phyloP scores from a whole-genome alignment of 2,113 vertebrate species.

The Ammodramus savannarum region DNA sequence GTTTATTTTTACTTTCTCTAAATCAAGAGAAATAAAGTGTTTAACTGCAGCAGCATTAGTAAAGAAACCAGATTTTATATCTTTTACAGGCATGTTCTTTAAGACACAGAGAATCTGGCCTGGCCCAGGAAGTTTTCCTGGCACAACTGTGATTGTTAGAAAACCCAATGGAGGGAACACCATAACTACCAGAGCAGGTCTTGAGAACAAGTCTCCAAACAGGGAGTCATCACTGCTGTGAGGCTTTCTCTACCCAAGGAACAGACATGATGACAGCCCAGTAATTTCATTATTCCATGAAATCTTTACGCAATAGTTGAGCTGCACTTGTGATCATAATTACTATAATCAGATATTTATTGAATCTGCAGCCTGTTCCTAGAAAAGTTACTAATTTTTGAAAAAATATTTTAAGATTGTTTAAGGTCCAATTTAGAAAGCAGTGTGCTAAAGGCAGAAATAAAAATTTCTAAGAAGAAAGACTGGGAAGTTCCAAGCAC shows the following conservation, averaged over 20 bases:
- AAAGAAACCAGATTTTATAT: neutral
- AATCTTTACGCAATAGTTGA: neutral
- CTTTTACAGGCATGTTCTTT: neutral
- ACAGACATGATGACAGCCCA: neutral
- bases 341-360: neutral
- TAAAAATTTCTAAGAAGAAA: neutral
- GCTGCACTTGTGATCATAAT: neutral
- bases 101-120: neutral
- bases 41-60: neutral
- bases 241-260: neutral
- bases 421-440: neutral
- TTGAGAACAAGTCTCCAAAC: neutral
- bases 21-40: neutral
- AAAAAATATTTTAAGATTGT: neutral
- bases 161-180: neutral
- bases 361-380: neutral
- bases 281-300: neutral
- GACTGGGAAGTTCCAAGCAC: neutral
- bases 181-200: neutral
- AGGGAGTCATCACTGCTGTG: neutral
- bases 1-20: neutral
- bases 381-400: neutral
- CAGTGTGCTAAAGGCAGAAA: neutral
- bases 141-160: neutral
- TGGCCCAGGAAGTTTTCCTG: neutral